phyloP scores from a whole-genome alignment of 1,140 invertebrate species.

The Leptonema lineaticorne region DNA sequence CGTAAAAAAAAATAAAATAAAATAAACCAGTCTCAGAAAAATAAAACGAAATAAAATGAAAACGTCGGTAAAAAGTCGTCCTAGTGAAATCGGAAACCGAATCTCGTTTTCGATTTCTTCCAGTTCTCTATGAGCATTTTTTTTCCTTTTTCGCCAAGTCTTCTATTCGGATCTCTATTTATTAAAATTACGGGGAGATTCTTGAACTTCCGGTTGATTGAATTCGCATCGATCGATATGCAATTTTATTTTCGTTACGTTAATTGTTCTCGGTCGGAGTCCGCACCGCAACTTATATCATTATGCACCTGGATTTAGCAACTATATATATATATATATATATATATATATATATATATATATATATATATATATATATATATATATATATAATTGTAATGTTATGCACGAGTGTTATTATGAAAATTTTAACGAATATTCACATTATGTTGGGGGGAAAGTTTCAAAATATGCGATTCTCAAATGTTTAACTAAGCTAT shows the following conservation, averaged over 20 bases:
- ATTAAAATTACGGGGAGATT: constrained; percentile 5
- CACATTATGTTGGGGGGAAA: too few species aligned
- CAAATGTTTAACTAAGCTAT: too few species aligned
- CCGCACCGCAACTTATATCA: neutral
- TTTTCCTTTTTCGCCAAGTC: too few species aligned
- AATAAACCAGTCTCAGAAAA: neutral
- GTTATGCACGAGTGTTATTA: too few species aligned
- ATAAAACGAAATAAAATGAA: too few species aligned
- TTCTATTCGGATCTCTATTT: neutral
- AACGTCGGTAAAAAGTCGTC: neutral
- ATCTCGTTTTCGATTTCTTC: neutral
- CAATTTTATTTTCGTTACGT: neutral
- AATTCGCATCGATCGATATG: constrained; percentile 4
- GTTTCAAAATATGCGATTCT: too few species aligned
- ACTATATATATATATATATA: neutral
- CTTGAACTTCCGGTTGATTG: neutral
- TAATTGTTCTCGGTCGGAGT: neutral
- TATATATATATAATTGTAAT: neutral
- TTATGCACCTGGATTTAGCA: constrained; percentile 4
- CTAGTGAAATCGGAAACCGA: neutral
- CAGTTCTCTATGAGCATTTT: too few species aligned
- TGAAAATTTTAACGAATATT: neutral
- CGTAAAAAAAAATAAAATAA: too few species aligned
- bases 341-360: neutral
- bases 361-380: neutral